phyloP scores from a whole-genome alignment of 2,113 vertebrate genomes.

The Danionella cerebrum region DNA sequence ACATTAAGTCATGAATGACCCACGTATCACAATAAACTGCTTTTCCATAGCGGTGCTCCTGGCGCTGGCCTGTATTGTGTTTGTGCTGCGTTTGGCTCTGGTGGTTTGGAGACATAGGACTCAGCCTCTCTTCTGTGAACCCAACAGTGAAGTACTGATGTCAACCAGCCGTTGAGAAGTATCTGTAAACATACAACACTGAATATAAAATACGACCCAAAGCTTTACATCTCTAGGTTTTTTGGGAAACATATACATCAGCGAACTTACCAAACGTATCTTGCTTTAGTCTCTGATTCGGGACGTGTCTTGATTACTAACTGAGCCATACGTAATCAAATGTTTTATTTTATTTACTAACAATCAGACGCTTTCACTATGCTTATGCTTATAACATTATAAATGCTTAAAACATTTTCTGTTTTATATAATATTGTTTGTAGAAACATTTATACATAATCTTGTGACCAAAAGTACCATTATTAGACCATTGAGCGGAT shows the following conservation, averaged over 20 bases:
- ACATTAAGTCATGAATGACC: neutral
- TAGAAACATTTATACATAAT: neutral
- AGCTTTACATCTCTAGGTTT: too few species aligned
- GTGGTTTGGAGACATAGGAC: constrained; percentile 29
- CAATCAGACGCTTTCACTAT: too few species aligned
- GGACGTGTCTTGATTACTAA: too few species aligned
- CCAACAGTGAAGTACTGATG: neutral
- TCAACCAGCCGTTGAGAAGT: neutral
- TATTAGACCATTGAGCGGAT: too few species aligned
- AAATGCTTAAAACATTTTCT: too few species aligned
- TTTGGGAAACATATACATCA: too few species aligned
- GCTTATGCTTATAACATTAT: too few species aligned
- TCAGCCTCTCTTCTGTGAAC: constrained; percentile 11
- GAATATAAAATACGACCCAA: too few species aligned
- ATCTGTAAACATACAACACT: neutral
- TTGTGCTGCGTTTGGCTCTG: constrained; percentile 12
- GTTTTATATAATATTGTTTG: neutral
- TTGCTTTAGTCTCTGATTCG: too few species aligned
- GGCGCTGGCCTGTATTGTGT: constrained; percentile 30
- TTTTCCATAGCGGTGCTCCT: constrained; percentile 34
- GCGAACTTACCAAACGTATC: too few species aligned
- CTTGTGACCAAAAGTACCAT: neutral
- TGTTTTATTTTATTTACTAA: too few species aligned
- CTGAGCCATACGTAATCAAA: too few species aligned
- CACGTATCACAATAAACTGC: neutral